Conservation (phyloP, 2,113 vertebrate species). For the Mus pahari region DNA sequence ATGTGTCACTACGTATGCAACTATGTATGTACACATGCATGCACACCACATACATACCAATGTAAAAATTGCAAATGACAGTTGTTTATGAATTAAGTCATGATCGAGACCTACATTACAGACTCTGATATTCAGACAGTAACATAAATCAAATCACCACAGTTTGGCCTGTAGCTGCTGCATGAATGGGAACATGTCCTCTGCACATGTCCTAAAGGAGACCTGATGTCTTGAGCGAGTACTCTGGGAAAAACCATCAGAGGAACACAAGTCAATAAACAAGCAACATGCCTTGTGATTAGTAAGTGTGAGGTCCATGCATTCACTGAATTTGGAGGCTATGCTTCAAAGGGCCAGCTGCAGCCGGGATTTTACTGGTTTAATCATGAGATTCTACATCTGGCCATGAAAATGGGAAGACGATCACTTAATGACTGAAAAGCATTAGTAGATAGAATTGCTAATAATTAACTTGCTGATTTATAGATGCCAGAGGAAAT, state of each 20-base stretch:
- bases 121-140: neutral
- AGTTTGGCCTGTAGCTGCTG: neutral
- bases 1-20: neutral
- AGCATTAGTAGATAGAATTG: slow-evolving; percentile 49
- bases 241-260: slow-evolving; percentile 15
- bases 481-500: slow-evolving; percentile 53
- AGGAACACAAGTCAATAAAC: slow-evolving; percentile 21
- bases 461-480: slow-evolving; percentile 65
- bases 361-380: slow-evolving; percentile 53
- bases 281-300: slow-evolving; percentile 42
- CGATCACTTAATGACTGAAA: slow-evolving; percentile 37
- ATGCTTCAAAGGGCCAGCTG: slow-evolving; percentile 53
- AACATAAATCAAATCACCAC: slow-evolving; percentile 8
- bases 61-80: neutral
- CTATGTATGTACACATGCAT: neutral
- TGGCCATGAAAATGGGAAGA: slow-evolving; percentile 57
- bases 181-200: neutral
- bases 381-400: slow-evolving; percentile 56
- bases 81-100: slow-evolving; percentile 1
- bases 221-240: neutral
- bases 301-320: neutral
- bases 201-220: slow-evolving; percentile 19
- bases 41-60: neutral
- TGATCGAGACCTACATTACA: slow-evolving; percentile 17
- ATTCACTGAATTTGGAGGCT: slow-evolving; percentile 25